Conservation (phyloP, 2,113 vertebrate genomes). For the Sialia sialis region DNA sequence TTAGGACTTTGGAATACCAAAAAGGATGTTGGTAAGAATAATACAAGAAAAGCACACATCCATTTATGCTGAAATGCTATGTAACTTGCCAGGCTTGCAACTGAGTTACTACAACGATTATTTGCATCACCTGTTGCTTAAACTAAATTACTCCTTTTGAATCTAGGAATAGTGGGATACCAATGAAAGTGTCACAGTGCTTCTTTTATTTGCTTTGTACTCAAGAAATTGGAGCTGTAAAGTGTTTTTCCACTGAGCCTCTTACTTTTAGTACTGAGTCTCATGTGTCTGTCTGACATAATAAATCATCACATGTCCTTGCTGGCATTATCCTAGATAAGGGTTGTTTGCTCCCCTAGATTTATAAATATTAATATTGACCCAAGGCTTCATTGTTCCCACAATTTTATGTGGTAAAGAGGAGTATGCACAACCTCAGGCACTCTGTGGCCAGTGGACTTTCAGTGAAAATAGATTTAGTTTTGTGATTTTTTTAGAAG, state of each 20-base stretch:
- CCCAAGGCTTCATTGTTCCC: not conserved
- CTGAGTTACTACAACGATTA: not conserved
- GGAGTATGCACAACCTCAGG: not conserved
- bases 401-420: not conserved
- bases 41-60: accelerated
- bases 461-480: not conserved
- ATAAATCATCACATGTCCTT: not conserved
- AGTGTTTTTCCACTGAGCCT: not conserved
- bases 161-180: not conserved
- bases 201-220: not conserved
- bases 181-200: not conserved
- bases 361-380: not conserved
- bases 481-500: not conserved
- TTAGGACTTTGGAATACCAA: not conserved
- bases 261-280: not conserved
- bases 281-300: not conserved
- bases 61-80: not conserved
- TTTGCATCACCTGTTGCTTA: not conserved
- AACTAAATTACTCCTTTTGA: not conserved
- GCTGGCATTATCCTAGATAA: not conserved
- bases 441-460: not conserved
- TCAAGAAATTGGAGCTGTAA: not conserved
- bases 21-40: not conserved
- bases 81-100: not conserved
- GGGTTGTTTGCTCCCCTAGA: not conserved